These are phyloP conservation scores for Dermolepida albohirtum DNA, from an alignment of 2,888 invertebrate species.

Conservation along the genomic window DNA sequence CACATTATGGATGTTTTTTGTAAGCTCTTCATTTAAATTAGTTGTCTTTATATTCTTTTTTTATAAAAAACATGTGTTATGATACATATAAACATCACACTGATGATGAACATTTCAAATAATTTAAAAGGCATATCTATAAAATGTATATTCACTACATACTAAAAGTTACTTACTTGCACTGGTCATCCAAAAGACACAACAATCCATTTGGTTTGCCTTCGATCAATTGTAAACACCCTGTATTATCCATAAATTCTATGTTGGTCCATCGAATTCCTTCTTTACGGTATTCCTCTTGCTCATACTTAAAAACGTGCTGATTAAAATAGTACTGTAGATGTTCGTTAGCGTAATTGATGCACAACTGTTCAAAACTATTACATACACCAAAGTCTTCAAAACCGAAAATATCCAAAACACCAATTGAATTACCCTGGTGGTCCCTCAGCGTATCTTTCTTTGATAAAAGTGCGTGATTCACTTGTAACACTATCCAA, in stretches of 20 bases:
- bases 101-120: no score
- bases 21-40: no score
- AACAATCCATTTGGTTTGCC: constrained; percentile 90
- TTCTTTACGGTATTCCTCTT: constrained; percentile 94
- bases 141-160: no score
- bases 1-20: no score
- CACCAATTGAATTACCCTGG: constrained; percentile 93
- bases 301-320: constrained; percentile 97
- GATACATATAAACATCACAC: no score
- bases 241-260: constrained; percentile 95
- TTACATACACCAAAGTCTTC: constrained; percentile 92
- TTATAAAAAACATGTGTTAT: no score
- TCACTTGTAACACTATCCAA: constrained; percentile 97
- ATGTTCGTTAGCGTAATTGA: constrained; percentile 98
- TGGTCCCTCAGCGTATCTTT: constrained; percentile 88
- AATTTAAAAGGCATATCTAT: no score
- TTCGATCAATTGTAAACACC: constrained; percentile 92
- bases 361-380: constrained; percentile 97
- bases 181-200: constrained; percentile 94
- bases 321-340: constrained; percentile 98
- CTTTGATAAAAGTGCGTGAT: constrained; percentile 92
- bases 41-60: no score
- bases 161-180: constrained; percentile 78
- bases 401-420: constrained; percentile 96
- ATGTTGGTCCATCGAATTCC: constrained; percentile 96